Evolutionary conservation across 2,888 invertebrate genomes (phyloP).

Genomic region (Tenodera sinensis): DNA sequence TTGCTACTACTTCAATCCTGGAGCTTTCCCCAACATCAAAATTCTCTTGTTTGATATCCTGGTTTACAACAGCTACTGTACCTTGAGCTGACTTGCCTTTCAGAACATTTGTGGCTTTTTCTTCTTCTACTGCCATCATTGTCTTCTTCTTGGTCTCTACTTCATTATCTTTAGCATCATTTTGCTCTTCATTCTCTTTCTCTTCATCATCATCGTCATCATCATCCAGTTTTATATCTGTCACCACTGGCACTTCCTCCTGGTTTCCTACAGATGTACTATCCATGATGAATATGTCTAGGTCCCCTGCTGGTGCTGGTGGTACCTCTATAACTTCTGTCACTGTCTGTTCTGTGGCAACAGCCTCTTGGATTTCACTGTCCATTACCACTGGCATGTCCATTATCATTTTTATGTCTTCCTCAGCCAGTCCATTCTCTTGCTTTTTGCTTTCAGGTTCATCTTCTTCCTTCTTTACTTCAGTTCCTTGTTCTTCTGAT

Average conservation of each 20-base stretch:
- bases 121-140: neutral
- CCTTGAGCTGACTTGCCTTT: neutral
- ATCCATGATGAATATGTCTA: slow-evolving; percentile 1
- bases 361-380: neutral
- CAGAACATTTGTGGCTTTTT: neutral
- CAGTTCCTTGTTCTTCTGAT: too few species aligned
- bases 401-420: neutral
- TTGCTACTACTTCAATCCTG: neutral
- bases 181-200: neutral
- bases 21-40: neutral
- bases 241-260: neutral
- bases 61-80: neutral
- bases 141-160: neutral
- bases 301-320: neutral
- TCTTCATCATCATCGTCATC: neutral
- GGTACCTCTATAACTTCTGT: slow-evolving; percentile 6
- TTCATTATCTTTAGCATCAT: neutral
- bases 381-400: neutral
- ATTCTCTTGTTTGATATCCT: neutral
- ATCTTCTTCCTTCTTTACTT: neutral
- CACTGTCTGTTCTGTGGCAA: neutral
- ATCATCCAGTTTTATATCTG: neutral
- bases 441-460: neutral
- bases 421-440: neutral
- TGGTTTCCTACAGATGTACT: neutral